These are phyloP conservation scores for Cheilinus undulatus DNA, from an alignment of 2,113 vertebrate genomes.

Conservation along the genomic window DNA sequence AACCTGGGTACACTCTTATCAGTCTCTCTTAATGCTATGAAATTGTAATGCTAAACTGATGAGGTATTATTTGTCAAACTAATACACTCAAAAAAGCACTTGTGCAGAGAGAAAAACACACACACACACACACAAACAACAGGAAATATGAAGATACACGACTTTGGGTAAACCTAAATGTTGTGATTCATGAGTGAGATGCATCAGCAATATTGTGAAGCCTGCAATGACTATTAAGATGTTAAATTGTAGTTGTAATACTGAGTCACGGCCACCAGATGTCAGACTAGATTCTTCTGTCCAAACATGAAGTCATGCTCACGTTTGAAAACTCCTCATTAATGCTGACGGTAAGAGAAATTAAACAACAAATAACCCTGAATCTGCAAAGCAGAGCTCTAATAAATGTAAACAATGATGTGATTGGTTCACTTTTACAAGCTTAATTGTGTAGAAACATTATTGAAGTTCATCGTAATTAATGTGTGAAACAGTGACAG, in stretches of 20 bases:
- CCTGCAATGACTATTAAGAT: neutral
- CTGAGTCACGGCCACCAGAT: conserved; percentile 52
- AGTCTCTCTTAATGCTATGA: too few relatives aligned
- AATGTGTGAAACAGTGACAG: neutral
- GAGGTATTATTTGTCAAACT: too few relatives aligned
- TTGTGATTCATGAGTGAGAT: too few relatives aligned
- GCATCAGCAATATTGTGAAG: too few relatives aligned
- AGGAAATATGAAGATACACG: too few relatives aligned
- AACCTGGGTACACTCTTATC: too few relatives aligned
- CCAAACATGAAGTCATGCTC: conserved; percentile 5
- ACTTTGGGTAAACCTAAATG: too few relatives aligned
- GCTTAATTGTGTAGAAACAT: neutral
- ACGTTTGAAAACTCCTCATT: neutral
- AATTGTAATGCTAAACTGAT: too few relatives aligned
- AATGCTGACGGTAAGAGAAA: neutral
- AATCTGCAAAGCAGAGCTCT: neutral
- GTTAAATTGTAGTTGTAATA: conserved; percentile 42
- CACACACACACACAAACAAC: too few relatives aligned
- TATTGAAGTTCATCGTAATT: neutral
- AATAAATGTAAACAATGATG: neutral
- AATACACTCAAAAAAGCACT: too few relatives aligned
- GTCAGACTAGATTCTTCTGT: conserved; percentile 41
- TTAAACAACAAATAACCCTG: neutral
- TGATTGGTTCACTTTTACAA: neutral
- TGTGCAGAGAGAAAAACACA: too few relatives aligned